A percentile compares a stretch with the other conserved stretches of the same genome.
These are phyloP conservation scores for Drosophila truncata DNA, from an alignment of 1,140 invertebrate species.

Conservation along the genomic window DNA sequence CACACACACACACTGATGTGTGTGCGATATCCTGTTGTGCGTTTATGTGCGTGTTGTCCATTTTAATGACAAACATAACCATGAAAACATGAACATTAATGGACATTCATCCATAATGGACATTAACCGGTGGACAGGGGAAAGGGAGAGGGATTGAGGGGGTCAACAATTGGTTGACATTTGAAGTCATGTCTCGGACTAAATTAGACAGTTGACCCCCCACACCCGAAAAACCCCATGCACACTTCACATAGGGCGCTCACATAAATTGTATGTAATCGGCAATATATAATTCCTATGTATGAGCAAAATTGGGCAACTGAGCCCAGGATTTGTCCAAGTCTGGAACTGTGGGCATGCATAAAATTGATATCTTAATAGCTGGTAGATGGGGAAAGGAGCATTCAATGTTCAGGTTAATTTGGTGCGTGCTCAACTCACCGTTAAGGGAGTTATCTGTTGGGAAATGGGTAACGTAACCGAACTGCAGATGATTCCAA, in stretches of 20 bases:
- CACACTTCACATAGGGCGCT: slow-evolving; percentile 2
- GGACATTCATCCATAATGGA: slow-evolving; percentile 68
- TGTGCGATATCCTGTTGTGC: slow-evolving; percentile 39
- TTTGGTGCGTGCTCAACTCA: slow-evolving; percentile 47
- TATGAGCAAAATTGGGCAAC: slow-evolving; percentile 49
- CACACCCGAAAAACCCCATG: slow-evolving; percentile 11
- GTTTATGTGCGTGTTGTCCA: slow-evolving; percentile 48
- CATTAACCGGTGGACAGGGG: slow-evolving; percentile 26
- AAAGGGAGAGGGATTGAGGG: neutral
- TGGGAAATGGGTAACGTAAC: slow-evolving; percentile 2
- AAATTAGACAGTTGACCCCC: slow-evolving; percentile 50
- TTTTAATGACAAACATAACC: slow-evolving; percentile 68
- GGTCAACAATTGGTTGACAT: slow-evolving; percentile 55
- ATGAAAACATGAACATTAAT: slow-evolving; percentile 65
- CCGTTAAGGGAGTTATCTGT: slow-evolving; percentile 48
- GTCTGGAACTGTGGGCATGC: slow-evolving; percentile 59
- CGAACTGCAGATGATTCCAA: slow-evolving; percentile 22
- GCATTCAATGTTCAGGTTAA: slow-evolving; percentile 52
- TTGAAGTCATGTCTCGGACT: slow-evolving; percentile 60
- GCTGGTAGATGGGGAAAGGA: slow-evolving; percentile 6
- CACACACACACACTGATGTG: slow-evolving; percentile 6
- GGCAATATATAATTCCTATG: slow-evolving; percentile 63
- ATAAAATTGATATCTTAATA: slow-evolving; percentile 72
- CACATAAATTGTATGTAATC: slow-evolving; percentile 50
- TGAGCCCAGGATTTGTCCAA: slow-evolving; percentile 52